Base-by-base conservation (phyloP, 2,113 vertebrate species). In the Sturnus vulgaris region DNA sequence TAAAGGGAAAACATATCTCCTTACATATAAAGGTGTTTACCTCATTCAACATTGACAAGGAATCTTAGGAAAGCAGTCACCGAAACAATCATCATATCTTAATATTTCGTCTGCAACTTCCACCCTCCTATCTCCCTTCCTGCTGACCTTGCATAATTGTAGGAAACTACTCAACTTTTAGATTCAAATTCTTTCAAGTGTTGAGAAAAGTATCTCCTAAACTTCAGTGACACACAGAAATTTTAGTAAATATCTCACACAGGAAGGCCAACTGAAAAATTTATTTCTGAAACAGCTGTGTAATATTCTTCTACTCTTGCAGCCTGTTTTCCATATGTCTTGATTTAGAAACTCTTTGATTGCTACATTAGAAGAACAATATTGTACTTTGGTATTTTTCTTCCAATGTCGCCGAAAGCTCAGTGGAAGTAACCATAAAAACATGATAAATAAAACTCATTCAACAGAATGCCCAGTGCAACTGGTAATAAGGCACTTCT, bases 401-500 rank as follows among this genome's bases (percentile, higher is more conserved):
- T 82, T 61, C n/a, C 50, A 46, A 12, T 61, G 49, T 50, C 40
- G 7, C 60, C 61, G n/a, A 83, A 93, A 88, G 52, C n/a, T 93
- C 82, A 47, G 42, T 42, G 39, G 27, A 86, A 42, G 25, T 47
- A 86, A 63, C 76, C 60, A 88, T 37, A 59, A 81, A 90, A 86
- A 64, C 24, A 61, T 49, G n/a, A 77, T 35, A 86, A 95, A 92
- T 78, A 92, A 93, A 94, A 42, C 24, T 88, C 68, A 86, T 70
- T 88, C 55, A 88, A 77, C 16, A 86, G 72, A 50, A 92, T 53
- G 40, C 55, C 23, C 82, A 72, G 17, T 75, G 56, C 39, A 91
- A 49, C 73, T 84, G 21, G 64, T 84, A 93, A 89, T 79, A 68
- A 89, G 21, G 31, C 53, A 75, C 21, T 93, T 66, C 53, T 49